Evolutionary conservation across 2,888 invertebrate genomes (phyloP), one percentile per base, ranked within the genome.

Genomic region (Apamea epomidion): DNA sequence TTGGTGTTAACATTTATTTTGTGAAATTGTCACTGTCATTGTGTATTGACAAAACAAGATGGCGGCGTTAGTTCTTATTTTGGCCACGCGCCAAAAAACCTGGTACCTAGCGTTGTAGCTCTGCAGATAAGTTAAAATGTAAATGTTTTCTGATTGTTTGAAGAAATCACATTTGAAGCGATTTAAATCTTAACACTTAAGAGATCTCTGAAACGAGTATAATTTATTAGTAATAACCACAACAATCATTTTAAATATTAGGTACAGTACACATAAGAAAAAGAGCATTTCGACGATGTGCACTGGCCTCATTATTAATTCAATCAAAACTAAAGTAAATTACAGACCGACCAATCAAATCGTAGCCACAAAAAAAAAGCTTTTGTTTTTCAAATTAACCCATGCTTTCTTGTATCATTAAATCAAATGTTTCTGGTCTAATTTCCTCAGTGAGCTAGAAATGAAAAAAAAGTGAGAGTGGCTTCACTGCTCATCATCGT

Each of bases 391-490:
- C 62, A 81, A 80, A 86, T 62, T 62, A 76, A 78, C 25, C 62
- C 76, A 77, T 69, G 72, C 74, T 60, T 77, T 87, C 71, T 65
- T 58, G 76, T 82, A 78, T 83, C 60, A 86, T 86, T 81, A 87
- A 86, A 81, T 78, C 77, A 81, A 79, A 72, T 79, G 81, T 87
- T 89, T 89, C 85, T 88, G 74, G 89, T 89, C 88, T 87, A 81
- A 78, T 89, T 89, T 89, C 67, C 77, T 25, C 85, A 21, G 67
- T 85, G 87, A 69, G 74, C 87, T 87, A 85, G 85, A 86, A 85
- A 82, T 65, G 73, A 67, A 79, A 67, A 70, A 81, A 86, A 89
- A 89, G 89, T 89, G 89, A 89, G 89, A 89, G 89, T 87, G 67
- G 51, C 72, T 76, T 45, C n/a, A 10, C 70, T 81, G 81, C 67